Conservation (phyloP, 2,113 vertebrate species). For the Nematolebias whitei region DNA sequence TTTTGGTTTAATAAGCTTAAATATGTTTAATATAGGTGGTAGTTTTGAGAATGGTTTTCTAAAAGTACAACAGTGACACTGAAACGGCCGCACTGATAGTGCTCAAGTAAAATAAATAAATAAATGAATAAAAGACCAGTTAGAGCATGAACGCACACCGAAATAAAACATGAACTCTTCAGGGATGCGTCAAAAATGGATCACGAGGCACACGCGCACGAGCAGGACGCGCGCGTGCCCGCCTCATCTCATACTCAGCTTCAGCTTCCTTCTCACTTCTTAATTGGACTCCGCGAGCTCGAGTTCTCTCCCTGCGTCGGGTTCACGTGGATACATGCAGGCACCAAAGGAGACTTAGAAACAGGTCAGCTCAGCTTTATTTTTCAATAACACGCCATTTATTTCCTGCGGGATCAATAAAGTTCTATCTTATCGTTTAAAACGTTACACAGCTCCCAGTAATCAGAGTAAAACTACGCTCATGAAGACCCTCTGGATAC, state of each 20-base stretch:
- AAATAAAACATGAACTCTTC: neutral
- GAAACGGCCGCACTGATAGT: neutral
- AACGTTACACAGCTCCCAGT: too few relatives aligned
- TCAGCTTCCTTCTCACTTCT: conserved; percentile 26
- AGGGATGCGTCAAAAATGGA: conserved; percentile 12
- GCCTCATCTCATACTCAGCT: conserved; percentile 25
- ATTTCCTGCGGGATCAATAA: too few relatives aligned
- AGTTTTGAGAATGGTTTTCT: neutral
- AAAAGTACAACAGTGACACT: neutral
- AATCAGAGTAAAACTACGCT: conserved; percentile 1
- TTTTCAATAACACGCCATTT: too few relatives aligned
- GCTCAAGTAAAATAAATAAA: neutral
- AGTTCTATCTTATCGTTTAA: too few relatives aligned
- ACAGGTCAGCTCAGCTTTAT: conserved; percentile 34
- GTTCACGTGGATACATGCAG: conserved; percentile 25
- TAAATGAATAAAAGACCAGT: too few relatives aligned
- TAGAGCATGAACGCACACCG: neutral
- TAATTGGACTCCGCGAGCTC: conserved; percentile 48
- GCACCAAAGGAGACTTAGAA: conserved; percentile 31
- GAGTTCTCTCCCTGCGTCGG: conserved; percentile 10
- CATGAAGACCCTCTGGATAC: neutral
- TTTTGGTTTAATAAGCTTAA: neutral
- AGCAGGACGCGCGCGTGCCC: conserved; percentile 18
- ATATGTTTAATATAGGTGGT: neutral
- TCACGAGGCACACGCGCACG: conserved; percentile 32